These are phyloP conservation scores for Melanotaenia pygmaea DNA, from an alignment of 2,797 vertebrate genomes.

Conservation along the genomic window DNA sequence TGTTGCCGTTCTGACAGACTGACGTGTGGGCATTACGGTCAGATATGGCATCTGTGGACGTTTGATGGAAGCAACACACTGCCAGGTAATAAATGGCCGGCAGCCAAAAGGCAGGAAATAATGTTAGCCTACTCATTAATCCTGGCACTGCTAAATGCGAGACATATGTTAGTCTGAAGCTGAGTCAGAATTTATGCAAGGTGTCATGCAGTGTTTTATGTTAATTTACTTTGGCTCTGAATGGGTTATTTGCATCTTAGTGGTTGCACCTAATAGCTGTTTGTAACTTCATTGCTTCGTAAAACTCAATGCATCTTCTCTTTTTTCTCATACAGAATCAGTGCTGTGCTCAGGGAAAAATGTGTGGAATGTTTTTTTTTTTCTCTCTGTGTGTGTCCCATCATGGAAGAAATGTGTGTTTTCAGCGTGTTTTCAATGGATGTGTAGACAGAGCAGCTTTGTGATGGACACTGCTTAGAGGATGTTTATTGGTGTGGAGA, in stretches of 20 bases:
- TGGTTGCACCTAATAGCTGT: conserved; percentile 5
- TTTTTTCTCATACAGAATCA: conserved; percentile 24
- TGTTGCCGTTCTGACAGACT: conserved; percentile 36
- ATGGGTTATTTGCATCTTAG: background rate
- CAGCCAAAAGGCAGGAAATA: conserved; percentile 34
- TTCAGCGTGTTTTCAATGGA: conserved; percentile 49
- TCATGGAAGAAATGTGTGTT: conserved; percentile 44
- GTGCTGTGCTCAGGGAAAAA: conserved; percentile 42
- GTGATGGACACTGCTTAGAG: conserved; percentile 41
- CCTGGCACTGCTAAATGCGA: conserved; percentile 20
- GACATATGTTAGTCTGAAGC: conserved; percentile 43
- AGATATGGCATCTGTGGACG: conserved; percentile 58
- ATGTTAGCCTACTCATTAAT: conserved; percentile 18
- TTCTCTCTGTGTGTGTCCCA: conserved; percentile 21
- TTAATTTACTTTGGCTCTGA: conserved; percentile 14
- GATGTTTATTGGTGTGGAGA: conserved; percentile 65
- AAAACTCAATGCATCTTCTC: conserved; percentile 16
- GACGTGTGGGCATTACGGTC: conserved; percentile 44
- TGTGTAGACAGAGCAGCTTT: conserved; percentile 26
- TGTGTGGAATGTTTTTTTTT: conserved; percentile 59
- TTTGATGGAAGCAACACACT: conserved; percentile 58
- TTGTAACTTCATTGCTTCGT: conserved; percentile 15
- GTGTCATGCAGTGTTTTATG: conserved; percentile 14
- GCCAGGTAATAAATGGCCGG: conserved; percentile 68
- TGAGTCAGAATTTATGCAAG: conserved; percentile 21